Evolutionary conservation across 2,888 invertebrate genomes (phyloP), one percentile per base, ranked within the genome.

Genomic region (Melangyna quadrimaculata): DNA sequence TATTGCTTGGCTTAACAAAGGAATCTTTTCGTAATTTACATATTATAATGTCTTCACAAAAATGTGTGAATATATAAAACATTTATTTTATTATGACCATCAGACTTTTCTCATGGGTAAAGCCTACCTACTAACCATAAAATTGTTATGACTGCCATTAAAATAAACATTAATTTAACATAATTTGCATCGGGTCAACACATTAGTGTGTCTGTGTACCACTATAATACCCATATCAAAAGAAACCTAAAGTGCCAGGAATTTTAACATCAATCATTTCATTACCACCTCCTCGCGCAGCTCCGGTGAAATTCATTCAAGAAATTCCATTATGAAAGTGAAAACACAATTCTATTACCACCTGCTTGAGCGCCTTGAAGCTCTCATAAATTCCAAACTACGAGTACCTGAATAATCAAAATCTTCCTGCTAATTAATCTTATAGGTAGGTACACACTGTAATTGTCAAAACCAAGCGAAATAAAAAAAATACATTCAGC

Each of bases 391-490:
- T 59, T 24, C 57, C 35, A 35, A 43, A 22, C 35, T 32, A 32
- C 5, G 1, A 5, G 8, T 32, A 71, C 48, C 63, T 74, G 63
- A 51, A 40, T 40, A 78, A 83, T 79, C 57, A 57, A 22, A 63
- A 55, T 78, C 79, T 79, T 83, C 74, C 79, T 83, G 83, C 51
- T 78, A 79, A 83, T 83, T 78, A 74, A 74, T 83, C 74, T 74
- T 70, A 29, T 17, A 17, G 32, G 27, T 57, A 32, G n/a, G n/a
- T n/a, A n/a, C n/a, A n/a, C 37, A 51, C 55, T 70, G 74, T 48
- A 63, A 74, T 83, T 83, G 70, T 74, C 70, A 74, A 83, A 61
- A 51, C 32, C 40, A 51, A 40, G 24, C 73, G 29, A 48, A 40
- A 48, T 22, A 40, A 37, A 0, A 37, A 24, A 19, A 48, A 40